A percentile compares a stretch with the other conserved stretches of the same genome.
phyloP scores from a whole-genome alignment of 2,797 vertebrate genomes.

The Lagodon rhomboides region DNA sequence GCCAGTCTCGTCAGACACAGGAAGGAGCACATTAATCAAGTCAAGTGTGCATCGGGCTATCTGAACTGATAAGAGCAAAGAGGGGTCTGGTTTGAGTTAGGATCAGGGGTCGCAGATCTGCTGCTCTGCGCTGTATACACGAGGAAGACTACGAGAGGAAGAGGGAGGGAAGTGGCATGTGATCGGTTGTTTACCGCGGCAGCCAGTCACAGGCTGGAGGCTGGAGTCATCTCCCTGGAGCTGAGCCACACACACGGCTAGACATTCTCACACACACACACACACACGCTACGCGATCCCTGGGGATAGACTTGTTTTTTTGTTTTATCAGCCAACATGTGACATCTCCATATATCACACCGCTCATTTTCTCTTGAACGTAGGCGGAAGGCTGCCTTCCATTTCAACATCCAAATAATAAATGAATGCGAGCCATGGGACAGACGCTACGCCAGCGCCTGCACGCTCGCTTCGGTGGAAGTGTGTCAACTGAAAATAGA shows the following conservation, averaged over 20 bases:
- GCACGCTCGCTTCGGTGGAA: background rate
- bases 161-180: conserved; percentile 52
- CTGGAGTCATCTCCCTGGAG: conserved; percentile 71
- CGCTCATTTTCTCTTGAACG: conserved; percentile 35
- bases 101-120: conserved; percentile 49
- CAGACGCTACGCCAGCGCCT: background rate
- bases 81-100: conserved; percentile 47
- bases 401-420: conserved; percentile 23
- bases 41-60: conserved; percentile 17
- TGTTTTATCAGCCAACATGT: conserved; percentile 55
- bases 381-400: background rate
- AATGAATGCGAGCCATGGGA: conserved; percentile 14
- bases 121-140: conserved; percentile 25
- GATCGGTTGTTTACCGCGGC: conserved; percentile 71
- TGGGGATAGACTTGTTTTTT: conserved; percentile 35
- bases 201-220: conserved; percentile 58
- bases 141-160: conserved; percentile 40
- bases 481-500: background rate
- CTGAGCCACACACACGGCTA: conserved; percentile 35
- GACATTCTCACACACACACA: conserved; percentile 13
- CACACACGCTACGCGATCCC: conserved; percentile 18
- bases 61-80: conserved; percentile 58
- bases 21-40: conserved; percentile 68
- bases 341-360: conserved; percentile 61
- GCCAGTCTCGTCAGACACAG: conserved; percentile 50